A percentile compares a stretch with the other conserved stretches of the same genome.
Evolutionary conservation across 1,140 invertebrate species (phyloP).

Genomic region (Helicoverpa zea): DNA sequence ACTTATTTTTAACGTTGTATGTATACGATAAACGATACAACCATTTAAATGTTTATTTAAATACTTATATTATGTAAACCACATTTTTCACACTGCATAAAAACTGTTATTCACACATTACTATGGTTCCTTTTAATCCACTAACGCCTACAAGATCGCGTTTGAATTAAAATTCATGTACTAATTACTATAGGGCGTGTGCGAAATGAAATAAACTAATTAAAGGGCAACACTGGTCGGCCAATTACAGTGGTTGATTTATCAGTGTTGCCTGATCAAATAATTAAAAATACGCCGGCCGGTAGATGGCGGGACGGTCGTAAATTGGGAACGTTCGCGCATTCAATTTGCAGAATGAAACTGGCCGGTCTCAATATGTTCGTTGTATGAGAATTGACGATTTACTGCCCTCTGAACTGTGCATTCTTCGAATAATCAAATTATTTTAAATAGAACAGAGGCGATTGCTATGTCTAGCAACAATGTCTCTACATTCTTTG

Average conservation of each 20-base stretch:
- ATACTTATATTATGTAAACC: constrained; percentile 15
- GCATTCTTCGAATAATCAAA: constrained; percentile 48
- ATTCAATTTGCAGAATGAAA: constrained; percentile 78
- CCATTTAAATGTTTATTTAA: constrained; percentile 10
- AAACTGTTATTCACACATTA: background rate
- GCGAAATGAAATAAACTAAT: constrained; percentile 79
- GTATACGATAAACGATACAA: constrained; percentile 28
- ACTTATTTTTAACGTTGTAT: constrained; percentile 23
- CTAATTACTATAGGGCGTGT: constrained; percentile 74
- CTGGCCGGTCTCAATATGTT: constrained; percentile 42
- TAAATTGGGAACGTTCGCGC: constrained; percentile 69
- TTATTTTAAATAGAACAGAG: constrained; percentile 47
- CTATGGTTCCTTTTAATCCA: constrained; percentile 36
- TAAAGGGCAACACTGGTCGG: constrained; percentile 67
- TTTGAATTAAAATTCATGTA: constrained; percentile 78
- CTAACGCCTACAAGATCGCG: constrained; percentile 59
- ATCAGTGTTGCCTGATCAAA: constrained; percentile 83
- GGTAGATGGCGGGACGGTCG: constrained; percentile 63
- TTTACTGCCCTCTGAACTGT: constrained; percentile 52
- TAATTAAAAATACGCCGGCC: constrained; percentile 81
- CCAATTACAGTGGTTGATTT: constrained; percentile 80
- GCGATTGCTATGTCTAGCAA: constrained; percentile 1
- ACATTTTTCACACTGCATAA: constrained; percentile 25
- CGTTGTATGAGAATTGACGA: constrained; percentile 58
- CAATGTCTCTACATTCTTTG: background rate